A percentile compares a stretch with the other conserved stretches of the same genome.
phyloP scores from a whole-genome alignment of 1,140 invertebrate genomes.

The Camponotus floridanus region DNA sequence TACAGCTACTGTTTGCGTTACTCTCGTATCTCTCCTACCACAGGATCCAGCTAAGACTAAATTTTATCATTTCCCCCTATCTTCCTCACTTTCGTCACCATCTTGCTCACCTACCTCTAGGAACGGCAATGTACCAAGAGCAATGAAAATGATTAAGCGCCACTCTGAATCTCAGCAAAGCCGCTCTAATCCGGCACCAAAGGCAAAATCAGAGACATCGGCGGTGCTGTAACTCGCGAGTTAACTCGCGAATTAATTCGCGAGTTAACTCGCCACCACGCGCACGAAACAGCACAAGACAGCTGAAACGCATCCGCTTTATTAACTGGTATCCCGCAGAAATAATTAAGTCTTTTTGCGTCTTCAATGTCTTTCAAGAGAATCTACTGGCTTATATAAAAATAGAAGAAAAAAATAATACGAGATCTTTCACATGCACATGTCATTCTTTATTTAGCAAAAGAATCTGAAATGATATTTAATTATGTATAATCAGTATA shows the following conservation, averaged over 20 bases:
- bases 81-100: conserved; percentile 5
- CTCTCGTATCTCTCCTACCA: neutral
- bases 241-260: conserved; percentile 54
- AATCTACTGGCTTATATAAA: neutral
- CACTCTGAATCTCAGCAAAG: conserved; percentile 78
- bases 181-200: conserved; percentile 80
- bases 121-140: conserved; percentile 54
- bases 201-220: conserved; percentile 79
- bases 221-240: conserved; percentile 65
- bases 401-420: neutral
- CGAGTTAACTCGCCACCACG: conserved; percentile 67
- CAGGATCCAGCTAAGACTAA: neutral
- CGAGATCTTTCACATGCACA: neutral
- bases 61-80: neutral
- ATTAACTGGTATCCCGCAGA: conserved; percentile 59
- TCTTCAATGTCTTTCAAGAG: neutral
- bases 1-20: neutral
- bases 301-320: conserved; percentile 41
- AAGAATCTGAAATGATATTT: neutral
- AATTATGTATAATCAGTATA: neutral
- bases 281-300: conserved; percentile 24
- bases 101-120: conserved; percentile 32
- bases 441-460: neutral
- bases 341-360: conserved; percentile 34
- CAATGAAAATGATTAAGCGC: conserved; percentile 78